Base-by-base conservation (phyloP, 2,797 vertebrate genomes). In the Aratinga solstitialis region DNA sequence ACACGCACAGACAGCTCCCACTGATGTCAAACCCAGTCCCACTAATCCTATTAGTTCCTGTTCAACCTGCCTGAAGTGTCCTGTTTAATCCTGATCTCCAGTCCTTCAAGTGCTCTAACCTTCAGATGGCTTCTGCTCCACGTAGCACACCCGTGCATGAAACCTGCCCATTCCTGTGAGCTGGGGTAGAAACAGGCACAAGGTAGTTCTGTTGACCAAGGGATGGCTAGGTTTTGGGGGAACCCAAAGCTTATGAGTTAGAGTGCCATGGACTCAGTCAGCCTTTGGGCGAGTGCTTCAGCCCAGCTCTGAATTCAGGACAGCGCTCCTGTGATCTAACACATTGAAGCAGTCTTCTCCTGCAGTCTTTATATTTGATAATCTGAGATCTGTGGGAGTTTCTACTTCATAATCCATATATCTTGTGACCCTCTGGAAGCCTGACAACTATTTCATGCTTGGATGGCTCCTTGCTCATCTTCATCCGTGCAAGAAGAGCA, bases 401-500 rank as follows among this genome's bases (percentile, higher is more conserved):
- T 95, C 86, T 82, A 93, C 89, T 96, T 95, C 87, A 94, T 95
- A 96, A 96, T 84, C 96, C 95, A 96, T 97, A 94, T 90, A 97
- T 96, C 95, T 96, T 95, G 91, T 96, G 95, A 96, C 94, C 95
- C 95, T 96, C 96, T 95, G 95, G 94, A 96, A 94, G 83, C 77
- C 91, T 96, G 96, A 96, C 95, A 96, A 95, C 94, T 95, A 97
- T 97, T 97, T 97, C 95, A 97, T 77, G 93, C 95, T 95, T 1
- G n/a, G 71, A 68, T 94, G 89, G 91, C 89, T 97, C 89, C 87
- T 94, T 95, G 89, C 94, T 96, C 87, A 82, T 95, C 89, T 90
- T 89, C 0, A 29, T 56, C 95, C 10, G n/a, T 84, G 95, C 93
- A 65, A 84, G 91, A 96, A 43, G 83, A 94, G 87, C 30, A 6